Evolutionary conservation across 2,797 vertebrate genomes (phyloP).

Genomic region (Danio jaintianensis): DNA sequence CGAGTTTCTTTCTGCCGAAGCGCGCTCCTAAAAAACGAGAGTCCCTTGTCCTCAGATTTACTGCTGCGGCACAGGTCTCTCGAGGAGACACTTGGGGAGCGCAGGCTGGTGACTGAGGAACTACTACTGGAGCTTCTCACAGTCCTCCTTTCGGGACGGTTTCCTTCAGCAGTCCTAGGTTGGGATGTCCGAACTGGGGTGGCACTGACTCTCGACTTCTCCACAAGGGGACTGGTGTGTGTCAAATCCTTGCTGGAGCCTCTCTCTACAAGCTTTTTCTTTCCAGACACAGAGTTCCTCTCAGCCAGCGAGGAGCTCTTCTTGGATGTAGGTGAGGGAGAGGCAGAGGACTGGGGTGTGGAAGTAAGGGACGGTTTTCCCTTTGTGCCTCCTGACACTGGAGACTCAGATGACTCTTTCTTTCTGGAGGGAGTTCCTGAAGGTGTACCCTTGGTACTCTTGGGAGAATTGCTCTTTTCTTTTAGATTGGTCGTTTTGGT

Average conservation of each 20-base stretch:
- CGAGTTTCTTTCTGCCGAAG: slow-evolving; percentile 94
- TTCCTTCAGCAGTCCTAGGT: slow-evolving; percentile 72
- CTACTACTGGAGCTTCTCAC: slow-evolving; percentile 87
- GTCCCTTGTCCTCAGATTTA: slow-evolving; percentile 93
- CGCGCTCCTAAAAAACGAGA: slow-evolving; percentile 95
- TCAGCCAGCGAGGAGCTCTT: slow-evolving; percentile 70
- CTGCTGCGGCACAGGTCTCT: slow-evolving; percentile 86
- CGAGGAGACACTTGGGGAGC: slow-evolving; percentile 80
- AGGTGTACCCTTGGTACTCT: slow-evolving; percentile 82
- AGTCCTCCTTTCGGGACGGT: slow-evolving; percentile 75
- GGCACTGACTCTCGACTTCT: slow-evolving; percentile 76
- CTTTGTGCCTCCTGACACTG: slow-evolving; percentile 68
- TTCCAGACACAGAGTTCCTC: slow-evolving; percentile 71
- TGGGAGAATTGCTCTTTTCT: slow-evolving; percentile 80
- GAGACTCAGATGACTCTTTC: slow-evolving; percentile 73
- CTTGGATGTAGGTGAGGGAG: slow-evolving; percentile 79
- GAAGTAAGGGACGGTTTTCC: slow-evolving; percentile 80
- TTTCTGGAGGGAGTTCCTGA: slow-evolving; percentile 79
- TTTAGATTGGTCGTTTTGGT: slow-evolving; percentile 82
- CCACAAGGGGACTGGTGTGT: slow-evolving; percentile 83
- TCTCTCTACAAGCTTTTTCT: slow-evolving; percentile 84
- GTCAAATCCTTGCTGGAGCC: slow-evolving; percentile 89
- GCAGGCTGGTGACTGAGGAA: slow-evolving; percentile 93
- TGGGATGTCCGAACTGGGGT: slow-evolving; percentile 74
- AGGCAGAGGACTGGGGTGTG: slow-evolving; percentile 77